A percentile compares a stretch with the other conserved stretches of the same genome.
phyloP scores from a whole-genome alignment of 1,140 invertebrate genomes.

The Ridgeia piscesae region DNA sequence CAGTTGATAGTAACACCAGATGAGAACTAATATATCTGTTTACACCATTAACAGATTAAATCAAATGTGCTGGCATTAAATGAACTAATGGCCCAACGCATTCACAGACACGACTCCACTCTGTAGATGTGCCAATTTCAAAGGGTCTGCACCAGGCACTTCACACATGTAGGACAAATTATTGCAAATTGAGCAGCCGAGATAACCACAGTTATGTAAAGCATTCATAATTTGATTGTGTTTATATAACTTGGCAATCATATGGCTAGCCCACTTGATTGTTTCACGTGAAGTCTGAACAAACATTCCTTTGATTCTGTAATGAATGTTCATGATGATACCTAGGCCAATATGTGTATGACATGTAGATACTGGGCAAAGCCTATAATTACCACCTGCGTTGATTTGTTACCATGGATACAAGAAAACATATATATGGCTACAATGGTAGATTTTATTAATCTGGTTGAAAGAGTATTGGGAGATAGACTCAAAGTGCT shows the following conservation, averaged over 20 bases:
- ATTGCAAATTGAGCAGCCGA: not conserved
- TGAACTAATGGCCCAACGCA: not conserved
- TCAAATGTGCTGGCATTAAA: not conserved
- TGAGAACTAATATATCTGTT: conserved; percentile 2
- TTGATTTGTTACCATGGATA: too few species aligned
- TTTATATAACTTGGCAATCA: not conserved
- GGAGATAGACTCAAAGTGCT: too few species aligned
- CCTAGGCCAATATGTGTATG: not conserved
- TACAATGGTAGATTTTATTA: too few species aligned
- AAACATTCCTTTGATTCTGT: not conserved
- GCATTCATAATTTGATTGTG: not conserved
- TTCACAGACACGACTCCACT: not conserved
- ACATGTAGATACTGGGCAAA: not conserved
- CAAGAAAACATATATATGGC: too few species aligned
- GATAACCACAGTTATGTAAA: not conserved
- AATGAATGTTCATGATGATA: not conserved
- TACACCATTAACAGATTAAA: not conserved
- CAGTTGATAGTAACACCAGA: not conserved
- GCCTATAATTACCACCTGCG: too few species aligned
- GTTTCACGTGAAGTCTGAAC: not conserved
- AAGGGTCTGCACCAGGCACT: not conserved
- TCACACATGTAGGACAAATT: not conserved
- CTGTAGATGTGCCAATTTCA: not conserved
- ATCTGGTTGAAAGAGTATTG: too few species aligned
- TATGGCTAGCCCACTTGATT: not conserved